Conservation (phyloP, 2,113 vertebrate genomes). For the Peucedramus taeniatus region DNA sequence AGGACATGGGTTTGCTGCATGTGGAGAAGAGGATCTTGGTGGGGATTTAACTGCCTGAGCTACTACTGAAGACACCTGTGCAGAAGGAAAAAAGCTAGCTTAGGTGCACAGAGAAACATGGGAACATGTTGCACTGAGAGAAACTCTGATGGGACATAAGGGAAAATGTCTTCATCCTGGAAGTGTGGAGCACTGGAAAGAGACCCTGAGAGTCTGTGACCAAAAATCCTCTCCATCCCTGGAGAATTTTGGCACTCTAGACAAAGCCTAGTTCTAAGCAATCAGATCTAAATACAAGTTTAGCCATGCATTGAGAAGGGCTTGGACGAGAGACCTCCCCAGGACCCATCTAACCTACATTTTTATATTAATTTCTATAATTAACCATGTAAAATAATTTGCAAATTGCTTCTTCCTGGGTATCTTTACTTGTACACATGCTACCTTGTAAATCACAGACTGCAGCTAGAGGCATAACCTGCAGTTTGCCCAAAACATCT, state of each 20-base stretch:
- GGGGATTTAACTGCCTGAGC: not conserved
- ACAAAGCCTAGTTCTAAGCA: not conserved
- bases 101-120: not conserved
- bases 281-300: not conserved
- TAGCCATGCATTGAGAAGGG: not conserved
- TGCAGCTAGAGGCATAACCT: not conserved
- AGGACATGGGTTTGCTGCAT: not conserved
- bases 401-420: not conserved
- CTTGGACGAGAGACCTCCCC: not conserved
- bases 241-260: not conserved
- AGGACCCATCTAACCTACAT: not conserved
- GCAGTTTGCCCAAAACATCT: not conserved
- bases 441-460: not conserved
- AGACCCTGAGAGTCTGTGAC: not conserved
- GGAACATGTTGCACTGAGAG: not conserved
- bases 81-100: not conserved
- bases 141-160: not conserved
- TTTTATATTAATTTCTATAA: not conserved
- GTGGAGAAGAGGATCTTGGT: not conserved
- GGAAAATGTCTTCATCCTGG: not conserved
- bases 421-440: not conserved
- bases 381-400: not conserved
- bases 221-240: not conserved
- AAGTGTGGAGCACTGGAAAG: not conserved
- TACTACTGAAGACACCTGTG: not conserved